Evolutionary conservation across 2,797 vertebrate genomes (phyloP).

Genomic region (Scyliorhinus canicula): DNA sequence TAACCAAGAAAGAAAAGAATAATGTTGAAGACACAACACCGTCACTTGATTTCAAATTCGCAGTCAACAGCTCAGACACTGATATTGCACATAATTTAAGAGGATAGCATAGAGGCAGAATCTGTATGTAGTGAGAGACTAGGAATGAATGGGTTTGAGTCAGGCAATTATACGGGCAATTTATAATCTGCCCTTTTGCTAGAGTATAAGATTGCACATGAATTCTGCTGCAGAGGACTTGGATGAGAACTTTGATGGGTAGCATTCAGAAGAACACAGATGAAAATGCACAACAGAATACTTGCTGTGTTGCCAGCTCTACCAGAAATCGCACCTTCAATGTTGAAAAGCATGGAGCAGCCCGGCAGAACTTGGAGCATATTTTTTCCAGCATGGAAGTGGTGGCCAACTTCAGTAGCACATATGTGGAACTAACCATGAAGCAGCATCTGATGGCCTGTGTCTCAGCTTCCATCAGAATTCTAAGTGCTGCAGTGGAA

Average conservation of each 20-base stretch:
- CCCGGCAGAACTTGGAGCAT: not conserved
- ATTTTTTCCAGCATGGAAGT: not conserved
- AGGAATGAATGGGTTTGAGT: not conserved
- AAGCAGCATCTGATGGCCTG: not conserved
- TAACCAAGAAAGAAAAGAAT: not conserved
- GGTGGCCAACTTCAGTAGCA: not conserved
- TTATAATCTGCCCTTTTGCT: not conserved
- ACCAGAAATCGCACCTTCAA: not conserved
- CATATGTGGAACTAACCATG: not conserved
- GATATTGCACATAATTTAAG: not conserved
- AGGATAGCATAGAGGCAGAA: not conserved
- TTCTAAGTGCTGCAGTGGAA: not conserved
- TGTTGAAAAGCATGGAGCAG: not conserved
- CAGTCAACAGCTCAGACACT: not conserved
- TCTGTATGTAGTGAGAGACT: not conserved
- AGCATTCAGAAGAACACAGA: not conserved
- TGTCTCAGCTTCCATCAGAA: not conserved
- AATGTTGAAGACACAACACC: not conserved
- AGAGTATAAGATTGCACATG: not conserved
- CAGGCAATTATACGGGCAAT: too few species aligned
- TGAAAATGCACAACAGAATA: not conserved
- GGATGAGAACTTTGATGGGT: not conserved
- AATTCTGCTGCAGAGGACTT: not conserved
- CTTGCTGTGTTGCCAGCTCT: not conserved
- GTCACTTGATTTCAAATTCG: not conserved